A percentile compares a stretch with the other conserved stretches of the same genome.
phyloP scores from a whole-genome alignment of 2,113 vertebrate genomes.

The Gracilinanus agilis region DNA sequence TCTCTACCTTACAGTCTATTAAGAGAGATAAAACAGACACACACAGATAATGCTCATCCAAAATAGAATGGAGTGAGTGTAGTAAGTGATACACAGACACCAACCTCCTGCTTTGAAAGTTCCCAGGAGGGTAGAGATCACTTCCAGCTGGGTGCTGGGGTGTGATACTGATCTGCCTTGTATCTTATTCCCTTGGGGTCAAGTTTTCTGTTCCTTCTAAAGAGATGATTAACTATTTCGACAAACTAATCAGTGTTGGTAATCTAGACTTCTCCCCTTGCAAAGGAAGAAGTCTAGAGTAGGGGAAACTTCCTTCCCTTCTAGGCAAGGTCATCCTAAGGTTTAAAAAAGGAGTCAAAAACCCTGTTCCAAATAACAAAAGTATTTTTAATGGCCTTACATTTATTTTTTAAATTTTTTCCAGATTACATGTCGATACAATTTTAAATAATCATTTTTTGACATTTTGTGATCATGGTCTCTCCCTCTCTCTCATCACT shows the following conservation, averaged over 20 bases:
- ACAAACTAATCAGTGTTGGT: not conserved
- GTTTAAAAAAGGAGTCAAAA: not conserved
- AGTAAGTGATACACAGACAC: not conserved
- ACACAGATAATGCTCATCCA: not conserved
- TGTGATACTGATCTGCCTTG: not conserved
- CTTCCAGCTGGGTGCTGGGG: not conserved
- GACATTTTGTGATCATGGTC: no score
- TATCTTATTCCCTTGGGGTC: not conserved
- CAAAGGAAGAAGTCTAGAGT: not conserved
- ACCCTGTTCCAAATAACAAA: not conserved
- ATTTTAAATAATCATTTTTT: no score
- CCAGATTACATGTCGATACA: no score
- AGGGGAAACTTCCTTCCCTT: not conserved
- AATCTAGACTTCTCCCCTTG: not conserved
- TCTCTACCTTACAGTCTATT: not conserved
- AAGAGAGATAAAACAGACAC: not conserved
- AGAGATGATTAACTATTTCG: not conserved
- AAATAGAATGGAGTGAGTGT: not conserved
- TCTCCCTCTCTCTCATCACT: no score
- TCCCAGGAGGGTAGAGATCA: not conserved
- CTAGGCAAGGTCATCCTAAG: not conserved
- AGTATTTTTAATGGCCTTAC: not conserved
- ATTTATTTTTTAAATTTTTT: no score
- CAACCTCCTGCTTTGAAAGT: not conserved
- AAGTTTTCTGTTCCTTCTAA: not conserved